phyloP scores from a whole-genome alignment of 2,888 invertebrate species.

The Scotopteryx bipunctaria region DNA sequence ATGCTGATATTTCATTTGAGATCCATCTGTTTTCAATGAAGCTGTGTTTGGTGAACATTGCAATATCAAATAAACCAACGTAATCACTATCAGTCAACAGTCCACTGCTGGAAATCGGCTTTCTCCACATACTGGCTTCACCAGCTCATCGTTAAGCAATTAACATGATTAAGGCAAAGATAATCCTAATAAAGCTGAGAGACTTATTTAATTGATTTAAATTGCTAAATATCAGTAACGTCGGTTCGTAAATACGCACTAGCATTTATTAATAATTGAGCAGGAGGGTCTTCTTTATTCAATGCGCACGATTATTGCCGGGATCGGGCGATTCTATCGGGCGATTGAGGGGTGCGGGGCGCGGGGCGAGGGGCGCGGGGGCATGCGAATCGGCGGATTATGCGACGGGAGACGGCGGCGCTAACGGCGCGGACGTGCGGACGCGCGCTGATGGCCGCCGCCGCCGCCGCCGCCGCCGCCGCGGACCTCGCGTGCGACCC shows the following conservation, averaged over 20 bases:
- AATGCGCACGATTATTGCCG: conserved; percentile 48
- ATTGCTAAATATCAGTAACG: not conserved
- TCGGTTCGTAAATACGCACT: conserved; percentile 34
- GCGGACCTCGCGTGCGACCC: no score
- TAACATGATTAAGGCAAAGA: not conserved
- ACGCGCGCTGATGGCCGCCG: conserved; percentile 30
- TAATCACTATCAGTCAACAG: no score
- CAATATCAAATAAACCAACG: no score
- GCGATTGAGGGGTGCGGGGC: conserved; percentile 32
- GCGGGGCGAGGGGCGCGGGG: conserved; percentile 22
- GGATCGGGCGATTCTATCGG: conserved; percentile 44
- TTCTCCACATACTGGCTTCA: no score
- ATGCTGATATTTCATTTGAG: no score
- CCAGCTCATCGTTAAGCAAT: no score
- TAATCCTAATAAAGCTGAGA: not conserved
- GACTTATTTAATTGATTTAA: not conserved
- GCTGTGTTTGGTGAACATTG: no score
- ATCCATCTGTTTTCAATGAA: no score
- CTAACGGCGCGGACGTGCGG: conserved; percentile 32
- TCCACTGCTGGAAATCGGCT: no score
- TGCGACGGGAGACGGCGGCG: conserved; percentile 38
- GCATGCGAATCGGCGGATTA: conserved; percentile 46
- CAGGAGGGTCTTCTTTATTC: conserved; percentile 44
- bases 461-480: no score
- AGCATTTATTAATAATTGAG: conserved; percentile 47